Percentiles rank a stretch among this genome's conserved stretches.
phyloP scores from a whole-genome alignment of 1,140 invertebrate genomes.

The Drosophila punjabiensis region DNA sequence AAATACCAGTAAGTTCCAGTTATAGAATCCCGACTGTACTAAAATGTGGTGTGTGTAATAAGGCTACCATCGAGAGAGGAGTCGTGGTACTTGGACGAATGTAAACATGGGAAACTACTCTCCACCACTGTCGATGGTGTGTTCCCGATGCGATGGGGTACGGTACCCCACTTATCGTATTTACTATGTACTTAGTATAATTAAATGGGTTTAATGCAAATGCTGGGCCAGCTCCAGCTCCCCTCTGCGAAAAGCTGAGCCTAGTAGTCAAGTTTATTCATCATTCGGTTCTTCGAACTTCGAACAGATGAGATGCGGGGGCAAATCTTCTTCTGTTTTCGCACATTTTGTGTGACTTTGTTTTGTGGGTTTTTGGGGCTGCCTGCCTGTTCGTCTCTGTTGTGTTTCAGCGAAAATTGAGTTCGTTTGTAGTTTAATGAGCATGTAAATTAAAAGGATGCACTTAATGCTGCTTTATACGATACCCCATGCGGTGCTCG shows the following conservation, averaged over 20 bases:
- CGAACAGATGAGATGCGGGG: slow-evolving; percentile 37
- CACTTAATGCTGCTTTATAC: slow-evolving; percentile 64
- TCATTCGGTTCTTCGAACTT: slow-evolving; percentile 51
- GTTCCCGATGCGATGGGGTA: slow-evolving; percentile 25
- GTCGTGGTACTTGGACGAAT: slow-evolving; percentile 47
- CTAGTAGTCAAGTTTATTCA: slow-evolving; percentile 59
- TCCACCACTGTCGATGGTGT: slow-evolving; percentile 22
- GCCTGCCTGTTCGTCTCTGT: slow-evolving; percentile 26
- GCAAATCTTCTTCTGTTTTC: slow-evolving; percentile 38
- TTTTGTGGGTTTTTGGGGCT: slow-evolving; percentile 17
- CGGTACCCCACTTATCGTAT: slow-evolving; percentile 61
- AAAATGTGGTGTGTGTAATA: slow-evolving; percentile 43
- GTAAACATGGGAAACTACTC: slow-evolving; percentile 56
- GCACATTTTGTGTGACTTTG: slow-evolving; percentile 38
- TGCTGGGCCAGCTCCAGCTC: slow-evolving; percentile 21
- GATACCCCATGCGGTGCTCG: slow-evolving; percentile 5
- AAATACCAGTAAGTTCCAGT: no score
- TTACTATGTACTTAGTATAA: slow-evolving; percentile 84
- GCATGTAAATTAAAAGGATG: slow-evolving; percentile 80
- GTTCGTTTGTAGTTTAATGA: slow-evolving; percentile 77
- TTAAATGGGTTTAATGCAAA: slow-evolving; percentile 82
- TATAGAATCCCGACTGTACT: slow-evolving; percentile 1
- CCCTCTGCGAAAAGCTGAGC: neutral
- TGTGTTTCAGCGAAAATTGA: slow-evolving; percentile 57
- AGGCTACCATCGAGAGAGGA: slow-evolving; percentile 44